phyloP scores from a whole-genome alignment of 2,113 vertebrate genomes.

The Oreochromis aureus region DNA sequence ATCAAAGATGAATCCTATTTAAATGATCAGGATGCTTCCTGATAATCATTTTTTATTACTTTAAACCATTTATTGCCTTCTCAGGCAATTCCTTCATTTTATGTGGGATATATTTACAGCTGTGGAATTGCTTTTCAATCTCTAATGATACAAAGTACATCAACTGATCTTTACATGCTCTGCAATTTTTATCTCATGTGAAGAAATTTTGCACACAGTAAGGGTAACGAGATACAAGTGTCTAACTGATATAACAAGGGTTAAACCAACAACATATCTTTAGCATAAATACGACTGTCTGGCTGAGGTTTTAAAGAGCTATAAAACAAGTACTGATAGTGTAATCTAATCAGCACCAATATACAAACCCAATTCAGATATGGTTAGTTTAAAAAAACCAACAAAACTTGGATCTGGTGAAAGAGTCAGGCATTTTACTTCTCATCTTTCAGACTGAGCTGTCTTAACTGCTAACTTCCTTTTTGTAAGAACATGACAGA shows the following conservation, averaged over 20 bases:
- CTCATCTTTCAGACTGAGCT: neutral
- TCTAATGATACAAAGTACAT: neutral
- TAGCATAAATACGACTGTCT: accelerated
- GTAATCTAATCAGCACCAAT: neutral
- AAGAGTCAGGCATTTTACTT: neutral
- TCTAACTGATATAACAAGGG: neutral
- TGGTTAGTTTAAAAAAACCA: neutral
- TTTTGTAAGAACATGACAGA: neutral
- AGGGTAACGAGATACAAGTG: neutral
- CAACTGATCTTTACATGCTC: neutral
- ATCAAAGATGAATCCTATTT: neutral
- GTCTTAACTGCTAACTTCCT: neutral
- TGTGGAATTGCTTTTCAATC: neutral
- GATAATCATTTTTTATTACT: neutral
- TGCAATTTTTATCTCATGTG: neutral
- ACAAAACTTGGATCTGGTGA: neutral
- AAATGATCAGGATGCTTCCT: neutral
- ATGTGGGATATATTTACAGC: neutral
- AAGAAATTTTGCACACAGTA: neutral
- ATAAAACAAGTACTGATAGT: neutral
- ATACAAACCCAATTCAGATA: neutral
- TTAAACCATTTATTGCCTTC: neutral
- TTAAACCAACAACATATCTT: neutral
- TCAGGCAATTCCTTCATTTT: neutral
- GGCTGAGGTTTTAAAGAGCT: neutral